Percentiles rank a stretch among this genome's conserved stretches.
Conservation (phyloP, 1,140 invertebrate genomes). For the Dryas iulia region DNA sequence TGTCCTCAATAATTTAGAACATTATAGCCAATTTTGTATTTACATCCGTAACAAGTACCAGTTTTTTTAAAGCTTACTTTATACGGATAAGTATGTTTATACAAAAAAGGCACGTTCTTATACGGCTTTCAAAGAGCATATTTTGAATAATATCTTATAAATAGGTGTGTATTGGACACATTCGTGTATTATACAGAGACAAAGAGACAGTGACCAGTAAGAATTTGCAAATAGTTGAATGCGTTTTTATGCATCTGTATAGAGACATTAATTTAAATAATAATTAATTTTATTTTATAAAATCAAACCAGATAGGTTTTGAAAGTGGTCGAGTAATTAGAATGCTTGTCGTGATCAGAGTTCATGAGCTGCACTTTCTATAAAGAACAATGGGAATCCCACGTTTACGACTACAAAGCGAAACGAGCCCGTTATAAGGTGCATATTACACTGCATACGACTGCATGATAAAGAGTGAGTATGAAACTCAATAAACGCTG, state of each 20-base stretch:
- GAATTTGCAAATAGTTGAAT: neutral
- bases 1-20: neutral
- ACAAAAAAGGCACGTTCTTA: neutral
- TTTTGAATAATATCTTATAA: neutral
- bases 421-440: slow-evolving; percentile 14
- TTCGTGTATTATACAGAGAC: no score
- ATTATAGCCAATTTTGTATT: neutral
- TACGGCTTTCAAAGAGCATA: neutral
- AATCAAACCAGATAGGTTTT: slow-evolving; percentile 31
- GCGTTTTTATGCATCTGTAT: no score
- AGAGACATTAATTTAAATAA: no score
- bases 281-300: no score
- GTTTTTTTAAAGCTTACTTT: neutral
- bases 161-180: neutral
- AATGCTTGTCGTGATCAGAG: slow-evolving; percentile 58
- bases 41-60: slow-evolving; percentile 10
- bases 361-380: slow-evolving; percentile 63
- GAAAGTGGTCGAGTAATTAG: slow-evolving; percentile 50
- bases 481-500: neutral
- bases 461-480: neutral
- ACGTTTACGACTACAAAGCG: slow-evolving; percentile 5
- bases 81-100: slow-evolving; percentile 6
- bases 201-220: no score
- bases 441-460: slow-evolving; percentile 14
- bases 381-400: slow-evolving; percentile 49